Conservation (phyloP, 1,140 invertebrate genomes). For the Sesamia nonagrioides region DNA sequence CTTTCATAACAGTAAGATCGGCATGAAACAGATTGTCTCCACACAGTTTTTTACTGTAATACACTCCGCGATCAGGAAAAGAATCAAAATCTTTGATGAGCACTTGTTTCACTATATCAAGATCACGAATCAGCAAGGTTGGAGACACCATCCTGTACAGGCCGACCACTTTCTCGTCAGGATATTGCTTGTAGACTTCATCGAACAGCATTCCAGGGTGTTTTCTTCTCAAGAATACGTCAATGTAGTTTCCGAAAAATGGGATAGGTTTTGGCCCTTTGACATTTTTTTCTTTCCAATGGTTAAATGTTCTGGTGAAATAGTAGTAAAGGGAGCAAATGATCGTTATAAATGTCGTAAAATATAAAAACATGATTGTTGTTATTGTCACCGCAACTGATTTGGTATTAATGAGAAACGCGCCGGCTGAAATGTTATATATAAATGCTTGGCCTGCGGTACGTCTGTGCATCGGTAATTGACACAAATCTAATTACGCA, state of each 20-base stretch:
- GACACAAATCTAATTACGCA: background rate
- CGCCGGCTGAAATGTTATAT: background rate
- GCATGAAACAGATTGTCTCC: slow-evolving; percentile 61
- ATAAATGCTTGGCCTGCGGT: background rate
- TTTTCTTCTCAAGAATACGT: slow-evolving; percentile 44
- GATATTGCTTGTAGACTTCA: slow-evolving; percentile 50
- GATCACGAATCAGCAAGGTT: slow-evolving; percentile 45
- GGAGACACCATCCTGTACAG: slow-evolving; percentile 48
- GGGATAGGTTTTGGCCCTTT: slow-evolving; percentile 42
- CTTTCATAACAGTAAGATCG: slow-evolving; percentile 84
- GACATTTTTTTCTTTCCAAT: slow-evolving; percentile 48
- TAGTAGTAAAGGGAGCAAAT: slow-evolving; percentile 14
- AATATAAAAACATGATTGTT: slow-evolving; percentile 24
- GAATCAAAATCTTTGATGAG: slow-evolving; percentile 55
- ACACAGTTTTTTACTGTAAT: slow-evolving; percentile 52
- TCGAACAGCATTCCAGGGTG: slow-evolving; percentile 43
- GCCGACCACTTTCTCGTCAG: slow-evolving; percentile 49
- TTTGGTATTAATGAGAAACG: slow-evolving; percentile 18
- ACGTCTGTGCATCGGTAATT: slow-evolving; percentile 8
- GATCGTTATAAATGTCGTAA: background rate
- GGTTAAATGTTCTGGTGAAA: slow-evolving; percentile 29
- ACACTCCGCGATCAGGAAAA: slow-evolving; percentile 54
- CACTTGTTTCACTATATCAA: slow-evolving; percentile 54
- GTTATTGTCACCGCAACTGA: background rate
- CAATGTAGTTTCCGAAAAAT: slow-evolving; percentile 51